These are phyloP conservation scores for Oophaga pumilio DNA, from an alignment of 2,113 vertebrate species.

Conservation along the genomic window DNA sequence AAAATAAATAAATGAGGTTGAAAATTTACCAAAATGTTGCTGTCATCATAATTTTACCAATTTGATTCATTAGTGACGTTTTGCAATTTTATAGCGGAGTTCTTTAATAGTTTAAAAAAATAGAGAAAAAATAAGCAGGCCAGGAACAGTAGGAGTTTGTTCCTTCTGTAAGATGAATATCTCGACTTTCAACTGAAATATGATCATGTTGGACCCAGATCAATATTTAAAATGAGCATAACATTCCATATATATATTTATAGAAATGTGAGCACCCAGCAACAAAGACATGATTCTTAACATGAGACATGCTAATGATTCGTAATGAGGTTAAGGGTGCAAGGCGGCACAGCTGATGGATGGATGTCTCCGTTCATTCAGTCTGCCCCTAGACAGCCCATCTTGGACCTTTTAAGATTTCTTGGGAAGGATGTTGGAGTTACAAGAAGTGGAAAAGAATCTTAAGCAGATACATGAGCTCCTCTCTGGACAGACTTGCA, in stretches of 20 bases:
- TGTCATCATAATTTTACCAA: too few relatives aligned
- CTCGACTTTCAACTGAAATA: not conserved
- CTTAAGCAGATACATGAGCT: constrained; percentile 27
- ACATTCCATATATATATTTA: constrained; percentile 21
- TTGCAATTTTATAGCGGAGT: too few relatives aligned
- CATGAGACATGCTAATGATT: not conserved
- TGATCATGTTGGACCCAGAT: not conserved
- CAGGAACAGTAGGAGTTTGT: not conserved
- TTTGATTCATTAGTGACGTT: too few relatives aligned
- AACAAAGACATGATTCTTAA: constrained; percentile 29
- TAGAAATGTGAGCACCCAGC: not conserved
- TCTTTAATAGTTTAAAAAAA: too few relatives aligned
- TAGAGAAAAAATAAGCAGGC: not conserved
- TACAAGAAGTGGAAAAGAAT: constrained; percentile 24
- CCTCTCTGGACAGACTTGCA: not conserved
- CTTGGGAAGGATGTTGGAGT: constrained; percentile 26
- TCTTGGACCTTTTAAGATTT: constrained; percentile 28
- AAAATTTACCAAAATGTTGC: too few relatives aligned
- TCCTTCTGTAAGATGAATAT: not conserved
- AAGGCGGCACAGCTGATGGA: constrained; percentile 32
- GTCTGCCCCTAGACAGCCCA: constrained; percentile 1
- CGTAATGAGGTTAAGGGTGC: constrained; percentile 12
- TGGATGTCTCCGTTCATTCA: constrained; percentile 23
- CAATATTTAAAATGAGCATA: constrained; percentile 6
- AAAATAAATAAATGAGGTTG: too few relatives aligned